Conservation (phyloP, 92 coral and sea anemone genomes). For the Porites rus region DNA sequence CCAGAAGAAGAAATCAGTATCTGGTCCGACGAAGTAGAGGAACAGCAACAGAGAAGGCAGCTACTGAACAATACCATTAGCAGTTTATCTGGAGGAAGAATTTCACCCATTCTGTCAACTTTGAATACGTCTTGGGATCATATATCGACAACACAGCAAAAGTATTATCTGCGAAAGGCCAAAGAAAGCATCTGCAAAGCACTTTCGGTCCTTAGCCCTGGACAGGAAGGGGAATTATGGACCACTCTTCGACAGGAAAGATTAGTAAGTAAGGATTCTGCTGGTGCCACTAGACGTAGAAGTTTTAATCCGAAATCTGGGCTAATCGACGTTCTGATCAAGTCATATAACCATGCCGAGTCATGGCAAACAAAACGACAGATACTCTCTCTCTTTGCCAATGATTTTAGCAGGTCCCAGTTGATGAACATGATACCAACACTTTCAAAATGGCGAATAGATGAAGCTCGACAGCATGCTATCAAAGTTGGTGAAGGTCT, state of each 20-base stretch:
- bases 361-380: slow-evolving; percentile 41
- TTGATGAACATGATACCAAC: slow-evolving; percentile 55
- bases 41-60: not conserved
- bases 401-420: slow-evolving; percentile 62
- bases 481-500: slow-evolving; percentile 51
- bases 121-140: slow-evolving; percentile 54
- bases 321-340: slow-evolving; percentile 27
- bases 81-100: not conserved
- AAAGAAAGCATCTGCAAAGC: slow-evolving; percentile 41
- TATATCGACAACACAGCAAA: slow-evolving; percentile 51
- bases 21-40: slow-evolving; percentile 7
- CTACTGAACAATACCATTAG: slow-evolving; percentile 5
- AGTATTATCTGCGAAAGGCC: slow-evolving; percentile 53
- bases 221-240: slow-evolving; percentile 66
- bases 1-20: slow-evolving; percentile 18
- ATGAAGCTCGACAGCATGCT: slow-evolving; percentile 65
- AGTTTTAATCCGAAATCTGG: slow-evolving; percentile 47
- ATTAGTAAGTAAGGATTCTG: slow-evolving; percentile 4
- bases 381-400: slow-evolving; percentile 68
- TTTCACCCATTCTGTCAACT: not conserved
- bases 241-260: slow-evolving; percentile 47
- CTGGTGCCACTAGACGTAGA: slow-evolving; percentile 34
- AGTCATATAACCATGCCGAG: slow-evolving; percentile 40
- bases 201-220: slow-evolving; percentile 55
- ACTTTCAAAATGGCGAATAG: slow-evolving; percentile 67